Percentiles rank a stretch among this genome's conserved stretches.
Evolutionary conservation across 1,140 invertebrate genomes (phyloP).

Genomic region (Stegodyphus dumicola): DNA sequence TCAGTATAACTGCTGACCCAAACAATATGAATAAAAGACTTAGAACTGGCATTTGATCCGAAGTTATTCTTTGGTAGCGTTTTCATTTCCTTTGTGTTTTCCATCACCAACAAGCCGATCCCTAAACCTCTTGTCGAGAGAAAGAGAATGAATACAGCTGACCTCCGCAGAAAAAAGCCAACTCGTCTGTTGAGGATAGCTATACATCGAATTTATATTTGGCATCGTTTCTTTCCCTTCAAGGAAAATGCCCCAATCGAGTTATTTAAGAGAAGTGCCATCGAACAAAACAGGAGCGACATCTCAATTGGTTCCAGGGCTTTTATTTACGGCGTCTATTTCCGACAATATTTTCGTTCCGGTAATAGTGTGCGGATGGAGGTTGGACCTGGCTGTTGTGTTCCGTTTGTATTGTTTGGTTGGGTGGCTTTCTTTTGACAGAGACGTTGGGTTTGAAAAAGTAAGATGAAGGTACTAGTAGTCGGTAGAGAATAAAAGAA

Average conservation of each 20-base stretch:
- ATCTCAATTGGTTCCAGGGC: neutral
- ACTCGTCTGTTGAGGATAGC: neutral
- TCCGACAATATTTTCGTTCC: constrained; percentile 3
- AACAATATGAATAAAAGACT: too few relatives aligned
- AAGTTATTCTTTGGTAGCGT: too few relatives aligned
- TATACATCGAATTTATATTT: neutral
- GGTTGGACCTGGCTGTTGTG: too few relatives aligned
- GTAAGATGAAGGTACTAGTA: too few relatives aligned
- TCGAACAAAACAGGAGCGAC: neutral
- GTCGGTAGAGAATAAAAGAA: too few relatives aligned
- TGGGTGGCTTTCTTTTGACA: too few relatives aligned
- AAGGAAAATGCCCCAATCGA: constrained; percentile 42
- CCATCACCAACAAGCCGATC: neutral
- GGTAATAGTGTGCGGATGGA: neutral
- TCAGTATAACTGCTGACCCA: too few relatives aligned
- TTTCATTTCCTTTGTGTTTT: neutral
- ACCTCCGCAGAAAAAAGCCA: neutral
- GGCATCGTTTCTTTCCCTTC: neutral
- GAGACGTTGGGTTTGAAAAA: too few relatives aligned
- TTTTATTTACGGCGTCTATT: constrained; percentile 51
- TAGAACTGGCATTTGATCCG: too few relatives aligned
- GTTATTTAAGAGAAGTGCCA: constrained; percentile 46
- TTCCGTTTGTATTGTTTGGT: too few relatives aligned
- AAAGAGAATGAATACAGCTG: neutral
- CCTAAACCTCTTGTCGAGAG: too few relatives aligned